Conservation (phyloP, 2,888 invertebrate species). For the Campoplex capitator region DNA sequence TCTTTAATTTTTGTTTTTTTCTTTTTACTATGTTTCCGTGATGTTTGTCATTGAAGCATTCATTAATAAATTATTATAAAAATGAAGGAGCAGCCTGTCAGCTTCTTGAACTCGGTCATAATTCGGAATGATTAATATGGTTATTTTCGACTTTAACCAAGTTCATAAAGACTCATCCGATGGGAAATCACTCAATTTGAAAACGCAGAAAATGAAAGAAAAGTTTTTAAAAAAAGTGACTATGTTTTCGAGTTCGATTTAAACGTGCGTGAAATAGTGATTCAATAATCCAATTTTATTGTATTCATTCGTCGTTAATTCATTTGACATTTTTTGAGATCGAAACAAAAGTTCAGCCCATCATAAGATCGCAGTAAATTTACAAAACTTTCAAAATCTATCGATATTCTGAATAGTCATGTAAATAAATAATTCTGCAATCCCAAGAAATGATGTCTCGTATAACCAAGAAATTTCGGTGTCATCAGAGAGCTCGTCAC, state of each 20-base stretch:
- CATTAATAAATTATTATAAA: not conserved
- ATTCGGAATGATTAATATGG: not conserved
- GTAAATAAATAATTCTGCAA: not conserved
- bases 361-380: not conserved
- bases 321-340: too few species aligned
- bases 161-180: not conserved
- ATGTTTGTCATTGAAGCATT: not conserved
- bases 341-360: not conserved
- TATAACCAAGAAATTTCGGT: not conserved
- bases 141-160: slow-evolving; percentile 10
- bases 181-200: not conserved
- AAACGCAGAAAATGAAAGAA: not conserved
- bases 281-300: not conserved
- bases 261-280: too few species aligned
- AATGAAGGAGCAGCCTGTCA: not conserved
- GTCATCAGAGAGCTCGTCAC: not conserved
- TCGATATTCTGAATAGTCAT: not conserved
- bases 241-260: too few species aligned
- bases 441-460: not conserved
- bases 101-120: not conserved
- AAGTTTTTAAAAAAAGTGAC: too few species aligned
- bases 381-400: not conserved
- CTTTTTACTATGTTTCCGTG: not conserved
- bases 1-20: not conserved
- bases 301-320: too few species aligned